Percentiles rank a stretch among this genome's conserved stretches.
Conservation (phyloP, 2,113 vertebrate genomes). For the Podarcis cretensis region DNA sequence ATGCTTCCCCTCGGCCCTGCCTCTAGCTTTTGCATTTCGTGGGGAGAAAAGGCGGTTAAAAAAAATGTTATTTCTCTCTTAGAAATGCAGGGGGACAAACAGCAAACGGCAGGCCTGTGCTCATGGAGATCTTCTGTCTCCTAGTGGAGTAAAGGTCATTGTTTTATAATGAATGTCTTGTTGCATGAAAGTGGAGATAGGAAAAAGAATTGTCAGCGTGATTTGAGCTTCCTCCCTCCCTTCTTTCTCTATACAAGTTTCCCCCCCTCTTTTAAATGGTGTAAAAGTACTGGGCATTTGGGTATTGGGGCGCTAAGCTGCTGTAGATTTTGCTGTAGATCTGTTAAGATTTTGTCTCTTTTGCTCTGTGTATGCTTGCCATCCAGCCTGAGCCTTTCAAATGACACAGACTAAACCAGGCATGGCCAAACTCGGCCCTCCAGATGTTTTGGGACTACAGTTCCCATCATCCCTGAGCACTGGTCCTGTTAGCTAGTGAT, state of each 20-base stretch:
- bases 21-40: not conserved
- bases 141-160: constrained; percentile 7
- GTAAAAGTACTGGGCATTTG: not conserved
- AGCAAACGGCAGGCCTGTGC: not conserved
- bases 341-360: not conserved
- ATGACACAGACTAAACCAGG: not conserved
- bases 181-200: constrained; percentile 1
- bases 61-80: constrained; percentile 7
- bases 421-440: too few relatives aligned
- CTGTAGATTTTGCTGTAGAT: not conserved
- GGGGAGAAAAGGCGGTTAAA: not conserved
- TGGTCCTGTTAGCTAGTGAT: too few relatives aligned
- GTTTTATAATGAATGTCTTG: constrained; percentile 26
- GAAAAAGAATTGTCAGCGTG: not conserved
- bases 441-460: too few relatives aligned
- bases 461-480: too few relatives aligned
- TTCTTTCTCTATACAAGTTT: not conserved
- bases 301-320: not conserved
- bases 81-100: not conserved
- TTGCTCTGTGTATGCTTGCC: not conserved
- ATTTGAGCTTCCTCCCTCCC: not conserved
- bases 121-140: constrained; percentile 3
- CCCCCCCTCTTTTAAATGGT: not conserved
- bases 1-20: too few relatives aligned
- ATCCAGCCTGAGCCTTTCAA: not conserved